phyloP scores from a whole-genome alignment of 1,140 invertebrate genomes.

The silkworm (Bombyx mori) region ASM3026992v2 NC_085112.1:545001-545500 shows the following conservation, averaged over 20 bases:
- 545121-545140: slow-evolving; percentile 35
- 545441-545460: slow-evolving; percentile 13
- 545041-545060: slow-evolving; percentile 26
- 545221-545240: slow-evolving; percentile 15
- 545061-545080: slow-evolving; percentile 19
- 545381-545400: slow-evolving; percentile 8
- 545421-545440: slow-evolving; percentile 39
- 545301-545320: slow-evolving; percentile 14
- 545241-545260: slow-evolving; percentile 39
- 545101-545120: slow-evolving; percentile 27
- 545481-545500: slow-evolving; percentile 7
- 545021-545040: slow-evolving; percentile 31
- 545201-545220: slow-evolving; percentile 11
- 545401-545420: slow-evolving; percentile 33
- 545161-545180: slow-evolving; percentile 41
- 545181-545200: slow-evolving; percentile 28
- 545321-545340: slow-evolving; percentile 12
- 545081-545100: slow-evolving; percentile 51
- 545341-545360: slow-evolving; percentile 44
- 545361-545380: slow-evolving; percentile 22
- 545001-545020: slow-evolving; percentile 16
- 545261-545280: slow-evolving; percentile 33
- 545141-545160: slow-evolving; percentile 29
- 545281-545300: slow-evolving; percentile 26
- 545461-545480: too few relatives aligned